Conservation (phyloP, 2,888 invertebrate species). For the Cataglyphis altisquamis region DNA sequence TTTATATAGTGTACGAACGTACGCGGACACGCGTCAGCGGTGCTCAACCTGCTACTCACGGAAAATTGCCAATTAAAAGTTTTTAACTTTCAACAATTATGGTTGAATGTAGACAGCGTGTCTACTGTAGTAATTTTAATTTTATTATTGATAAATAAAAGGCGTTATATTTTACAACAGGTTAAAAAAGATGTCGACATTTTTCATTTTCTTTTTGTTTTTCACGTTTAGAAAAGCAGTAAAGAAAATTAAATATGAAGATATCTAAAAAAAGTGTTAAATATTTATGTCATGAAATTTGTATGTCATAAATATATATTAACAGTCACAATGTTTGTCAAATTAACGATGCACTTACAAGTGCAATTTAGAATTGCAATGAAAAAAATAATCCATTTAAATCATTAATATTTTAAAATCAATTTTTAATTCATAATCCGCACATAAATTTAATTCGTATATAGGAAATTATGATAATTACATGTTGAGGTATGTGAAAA, state of each 20-base stretch:
- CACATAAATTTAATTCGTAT: too few species aligned
- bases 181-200: not conserved
- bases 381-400: not conserved
- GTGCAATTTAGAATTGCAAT: too few species aligned
- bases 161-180: not conserved
- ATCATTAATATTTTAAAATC: too few species aligned
- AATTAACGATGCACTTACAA: too few species aligned
- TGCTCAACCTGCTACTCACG: constrained; percentile 33
- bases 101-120: constrained; percentile 15
- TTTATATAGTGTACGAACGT: constrained; percentile 61
- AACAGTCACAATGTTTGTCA: not conserved
- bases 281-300: not conserved
- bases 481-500: too few species aligned
- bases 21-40: constrained; percentile 37
- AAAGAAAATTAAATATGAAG: not conserved
- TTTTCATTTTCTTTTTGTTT: not conserved
- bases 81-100: not conserved
- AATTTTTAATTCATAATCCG: too few species aligned
- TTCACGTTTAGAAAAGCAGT: not conserved
- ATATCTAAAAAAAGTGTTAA: not conserved
- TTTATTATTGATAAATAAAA: constrained; percentile 9
- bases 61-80: constrained; percentile 50
- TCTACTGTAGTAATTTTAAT: not conserved
- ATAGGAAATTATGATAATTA: too few species aligned
- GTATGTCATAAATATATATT: not conserved